Percentiles rank a stretch among this genome's conserved stretches.
Evolutionary conservation across 2,113 vertebrate genomes (phyloP).

Genomic region (Rhipidura dahli): DNA sequence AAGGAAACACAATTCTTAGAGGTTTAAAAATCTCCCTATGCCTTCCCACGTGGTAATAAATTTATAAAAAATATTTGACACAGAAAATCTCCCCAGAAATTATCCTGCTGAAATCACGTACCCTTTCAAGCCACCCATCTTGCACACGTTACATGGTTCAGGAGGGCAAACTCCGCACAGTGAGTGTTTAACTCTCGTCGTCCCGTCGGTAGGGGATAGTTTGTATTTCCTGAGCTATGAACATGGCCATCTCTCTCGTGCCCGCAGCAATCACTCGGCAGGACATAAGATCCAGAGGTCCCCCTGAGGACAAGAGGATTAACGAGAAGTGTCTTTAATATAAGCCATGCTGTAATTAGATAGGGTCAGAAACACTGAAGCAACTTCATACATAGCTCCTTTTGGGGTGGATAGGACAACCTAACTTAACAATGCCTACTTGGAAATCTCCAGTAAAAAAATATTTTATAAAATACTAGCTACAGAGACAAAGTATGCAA

Average conservation of each 20-base stretch:
- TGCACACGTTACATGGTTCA: background rate
- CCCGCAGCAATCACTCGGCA: slow-evolving; percentile 85
- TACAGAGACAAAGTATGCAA: background rate
- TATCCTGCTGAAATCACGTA: background rate
- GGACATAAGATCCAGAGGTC: slow-evolving; percentile 87
- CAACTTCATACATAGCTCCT: background rate
- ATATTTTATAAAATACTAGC: background rate
- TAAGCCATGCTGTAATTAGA: background rate
- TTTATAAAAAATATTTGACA: slow-evolving; percentile 45
- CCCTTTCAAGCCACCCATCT: slow-evolving; percentile 9
- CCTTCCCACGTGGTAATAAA: slow-evolving; percentile 31
- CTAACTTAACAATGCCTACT: background rate
- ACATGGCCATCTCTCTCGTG: slow-evolving; percentile 78
- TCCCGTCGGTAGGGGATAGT: slow-evolving; percentile 81
- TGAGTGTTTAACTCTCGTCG: slow-evolving; percentile 58
- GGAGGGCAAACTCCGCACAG: background rate
- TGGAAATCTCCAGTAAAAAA: background rate
- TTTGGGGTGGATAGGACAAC: background rate
- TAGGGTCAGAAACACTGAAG: background rate
- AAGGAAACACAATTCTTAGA: slow-evolving; percentile 7
- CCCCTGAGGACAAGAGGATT: slow-evolving; percentile 72
- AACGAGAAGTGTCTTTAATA: background rate
- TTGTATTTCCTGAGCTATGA: slow-evolving; percentile 82
- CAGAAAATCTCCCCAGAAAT: background rate
- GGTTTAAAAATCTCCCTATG: slow-evolving; percentile 45